Conservation (phyloP, 2,888 invertebrate genomes). For the Galerucella nymphaeae region DNA sequence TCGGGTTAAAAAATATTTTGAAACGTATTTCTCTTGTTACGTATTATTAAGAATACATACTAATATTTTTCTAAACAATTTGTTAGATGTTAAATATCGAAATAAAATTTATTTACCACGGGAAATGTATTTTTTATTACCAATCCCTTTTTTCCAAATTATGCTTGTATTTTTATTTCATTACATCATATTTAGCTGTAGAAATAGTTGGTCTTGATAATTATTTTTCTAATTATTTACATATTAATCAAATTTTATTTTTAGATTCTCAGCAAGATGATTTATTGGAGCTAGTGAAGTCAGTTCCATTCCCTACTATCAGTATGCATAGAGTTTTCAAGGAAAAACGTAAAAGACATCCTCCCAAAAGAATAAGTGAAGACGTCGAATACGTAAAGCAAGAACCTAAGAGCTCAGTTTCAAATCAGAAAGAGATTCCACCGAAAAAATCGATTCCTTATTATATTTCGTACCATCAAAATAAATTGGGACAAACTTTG, state of each 20-base stretch:
- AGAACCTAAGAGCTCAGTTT: neutral
- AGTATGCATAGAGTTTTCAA: constrained; percentile 26
- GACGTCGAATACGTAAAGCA: neutral
- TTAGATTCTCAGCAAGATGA: constrained; percentile 1
- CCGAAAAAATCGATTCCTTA: neutral
- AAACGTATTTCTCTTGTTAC: neutral
- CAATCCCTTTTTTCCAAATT: neutral
- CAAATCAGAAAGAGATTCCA: neutral
- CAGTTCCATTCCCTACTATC: constrained; percentile 20
- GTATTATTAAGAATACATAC: constrained; percentile 6
- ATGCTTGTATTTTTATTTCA: too few species aligned
- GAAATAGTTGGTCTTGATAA: neutral
- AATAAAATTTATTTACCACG: constrained; percentile 10
- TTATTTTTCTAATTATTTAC: neutral
- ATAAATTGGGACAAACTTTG: neutral
- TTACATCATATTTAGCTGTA: neutral
- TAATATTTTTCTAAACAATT: constrained; percentile 13
- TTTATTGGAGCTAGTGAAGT: constrained; percentile 4
- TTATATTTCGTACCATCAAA: constrained; percentile 6
- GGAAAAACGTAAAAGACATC: neutral
- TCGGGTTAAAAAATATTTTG: neutral
- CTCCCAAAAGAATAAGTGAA: neutral
- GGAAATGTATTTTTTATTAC: neutral
- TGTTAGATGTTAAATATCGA: constrained; percentile 12
- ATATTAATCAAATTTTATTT: neutral